Conservation (phyloP, 2,113 vertebrate genomes). For the Callipepla squamata region DNA sequence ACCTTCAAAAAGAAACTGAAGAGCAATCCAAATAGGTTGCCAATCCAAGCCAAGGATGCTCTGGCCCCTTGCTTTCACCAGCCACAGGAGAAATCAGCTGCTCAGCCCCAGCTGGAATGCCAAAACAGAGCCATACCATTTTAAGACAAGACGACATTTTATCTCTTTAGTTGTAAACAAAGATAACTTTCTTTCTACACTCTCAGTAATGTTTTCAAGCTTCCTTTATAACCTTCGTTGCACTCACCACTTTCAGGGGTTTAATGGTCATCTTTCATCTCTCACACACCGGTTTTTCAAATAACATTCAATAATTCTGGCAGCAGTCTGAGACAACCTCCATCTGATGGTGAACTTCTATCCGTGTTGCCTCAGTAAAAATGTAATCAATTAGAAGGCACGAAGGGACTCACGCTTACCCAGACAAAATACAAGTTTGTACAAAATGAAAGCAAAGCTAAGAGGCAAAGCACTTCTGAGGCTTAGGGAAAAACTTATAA, state of each 20-base stretch:
- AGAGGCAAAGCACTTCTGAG: neutral
- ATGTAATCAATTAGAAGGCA: neutral
- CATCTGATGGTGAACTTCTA: neutral
- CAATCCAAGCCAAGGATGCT: neutral
- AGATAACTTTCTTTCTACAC: neutral
- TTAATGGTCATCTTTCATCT: neutral
- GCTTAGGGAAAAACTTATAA: neutral
- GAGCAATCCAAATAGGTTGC: neutral
- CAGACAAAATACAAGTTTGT: neutral
- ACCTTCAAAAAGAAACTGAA: neutral
- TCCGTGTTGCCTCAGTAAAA: neutral
- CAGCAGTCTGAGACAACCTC: slow-evolving; percentile 12
- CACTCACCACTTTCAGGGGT: neutral
- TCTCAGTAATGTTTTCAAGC: neutral
- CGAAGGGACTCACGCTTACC: neutral
- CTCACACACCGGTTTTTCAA: neutral
- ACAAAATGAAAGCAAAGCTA: neutral
- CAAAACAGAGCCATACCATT: neutral
- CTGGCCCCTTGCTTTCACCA: neutral
- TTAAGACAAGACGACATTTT: neutral
- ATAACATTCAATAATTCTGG: neutral
- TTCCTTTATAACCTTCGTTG: neutral
- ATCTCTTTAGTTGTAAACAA: neutral
- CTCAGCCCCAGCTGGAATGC: fast-evolving
- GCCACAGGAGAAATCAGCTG: neutral